Evolutionary conservation across 2,888 invertebrate genomes (phyloP).

Genomic region (Salticus scenicus): DNA sequence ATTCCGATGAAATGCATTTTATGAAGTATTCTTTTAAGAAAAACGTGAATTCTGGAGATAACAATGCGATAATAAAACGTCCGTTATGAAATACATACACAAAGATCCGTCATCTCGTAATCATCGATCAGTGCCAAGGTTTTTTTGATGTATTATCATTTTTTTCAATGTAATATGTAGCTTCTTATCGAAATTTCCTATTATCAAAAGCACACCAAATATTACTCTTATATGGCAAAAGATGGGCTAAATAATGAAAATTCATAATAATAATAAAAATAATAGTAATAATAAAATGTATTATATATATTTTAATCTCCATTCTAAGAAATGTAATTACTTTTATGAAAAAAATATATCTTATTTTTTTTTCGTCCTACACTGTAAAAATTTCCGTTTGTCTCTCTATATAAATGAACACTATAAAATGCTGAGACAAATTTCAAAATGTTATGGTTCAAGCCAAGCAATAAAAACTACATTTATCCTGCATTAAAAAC

Average conservation of each 20-base stretch:
- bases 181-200: neutral
- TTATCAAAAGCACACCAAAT: neutral
- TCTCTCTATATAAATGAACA: too few relatives aligned
- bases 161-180: neutral
- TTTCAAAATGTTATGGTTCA: too few relatives aligned
- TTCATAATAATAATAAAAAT: neutral
- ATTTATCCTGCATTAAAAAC: too few relatives aligned
- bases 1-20: neutral
- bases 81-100: constrained; percentile 4
- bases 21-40: neutral
- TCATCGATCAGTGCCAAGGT: neutral
- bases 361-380: too few relatives aligned
- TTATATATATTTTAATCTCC: too few relatives aligned
- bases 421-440: too few relatives aligned
- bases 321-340: too few relatives aligned
- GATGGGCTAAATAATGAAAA: neutral
- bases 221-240: neutral
- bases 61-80: neutral
- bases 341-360: too few relatives aligned
- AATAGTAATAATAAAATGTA: too few relatives aligned
- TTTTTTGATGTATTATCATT: neutral
- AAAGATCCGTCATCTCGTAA: neutral
- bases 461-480: too few relatives aligned
- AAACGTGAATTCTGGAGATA: neutral
- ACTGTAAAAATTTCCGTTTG: too few relatives aligned